Evolutionary conservation across 2,888 invertebrate species (phyloP), one percentile per base, ranked within the genome.

Genomic region (Capitulum mitella): DNA sequence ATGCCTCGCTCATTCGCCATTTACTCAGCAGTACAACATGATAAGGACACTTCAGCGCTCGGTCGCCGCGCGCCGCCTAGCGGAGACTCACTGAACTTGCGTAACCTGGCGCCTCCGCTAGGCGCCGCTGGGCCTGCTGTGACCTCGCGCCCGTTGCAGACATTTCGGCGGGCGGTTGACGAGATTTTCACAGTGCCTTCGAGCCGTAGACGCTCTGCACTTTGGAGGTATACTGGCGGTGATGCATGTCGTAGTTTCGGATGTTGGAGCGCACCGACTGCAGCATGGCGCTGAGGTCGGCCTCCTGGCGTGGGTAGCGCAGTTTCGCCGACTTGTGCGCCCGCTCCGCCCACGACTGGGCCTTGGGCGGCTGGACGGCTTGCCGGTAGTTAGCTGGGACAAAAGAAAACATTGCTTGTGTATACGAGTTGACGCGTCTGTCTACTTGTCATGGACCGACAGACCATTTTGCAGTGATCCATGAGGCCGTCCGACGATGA

Each of bases 301-400:
- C 29, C 29, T 76, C 76, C 76, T 76, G 76, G 29, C 76, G 43
- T 5, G 46, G 46, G 76, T 46, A 76, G 32, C 76, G 76, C 46
- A 46, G 29, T 3, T 14, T 46, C 43, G 76, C 76, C 6, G 76
- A 76, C n/a, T 48, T 43, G 46, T 46, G 76, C n/a, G 76, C 76
- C 32, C 76, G n/a, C 76, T 76, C 76, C 29, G 76, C 76, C 76
- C 76, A 76, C 29, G 76, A 76, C 48, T 76, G 29, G 6, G 76
- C 76, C 46, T 29, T n/a, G 19, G 76, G 76, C 3, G 76, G 76
- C 29, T n/a, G 76, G 29, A 46, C 0, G 70, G 6, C 19, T 26
- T 70, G 3, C 22, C 70, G 37, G 70, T 37, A 40, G 37, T 10
- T 19, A 12, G 6, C 70, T 70, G 70, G 10, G 12, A 40, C n/a